These are phyloP conservation scores for Cherax quadricarinatus DNA, from an alignment of 1,140 invertebrate genomes.

Conservation along the genomic window DNA sequence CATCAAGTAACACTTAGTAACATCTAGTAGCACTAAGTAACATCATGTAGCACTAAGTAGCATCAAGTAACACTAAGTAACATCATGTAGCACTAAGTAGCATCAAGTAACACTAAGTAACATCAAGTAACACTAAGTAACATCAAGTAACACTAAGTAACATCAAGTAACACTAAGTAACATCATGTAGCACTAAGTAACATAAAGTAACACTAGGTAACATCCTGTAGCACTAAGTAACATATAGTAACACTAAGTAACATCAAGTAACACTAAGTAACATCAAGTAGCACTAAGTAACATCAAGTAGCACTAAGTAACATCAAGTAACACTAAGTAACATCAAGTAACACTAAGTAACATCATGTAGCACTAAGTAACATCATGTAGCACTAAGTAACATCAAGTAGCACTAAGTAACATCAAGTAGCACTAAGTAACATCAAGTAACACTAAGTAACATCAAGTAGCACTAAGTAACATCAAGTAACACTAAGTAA, in stretches of 20 bases:
- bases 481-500: too few relatives aligned
- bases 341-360: too few relatives aligned
- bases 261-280: not conserved
- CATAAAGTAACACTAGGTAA: not conserved
- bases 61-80: too few relatives aligned
- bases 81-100: not conserved
- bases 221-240: not conserved
- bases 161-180: not conserved
- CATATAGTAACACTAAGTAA: not conserved
- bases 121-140: not conserved
- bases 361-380: too few relatives aligned
- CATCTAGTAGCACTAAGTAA: not conserved
- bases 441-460: too few relatives aligned
- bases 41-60: not conserved
- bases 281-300: not conserved
- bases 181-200: not conserved
- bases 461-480: too few relatives aligned
- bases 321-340: not conserved
- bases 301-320: slow-evolving; percentile 23
- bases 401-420: too few relatives aligned
- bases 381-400: too few relatives aligned
- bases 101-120: not conserved
- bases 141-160: not conserved
- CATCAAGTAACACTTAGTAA: not conserved
- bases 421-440: too few relatives aligned